These are phyloP conservation scores for Notolepis coatsorum DNA, from an alignment of 2,797 vertebrate species.

Conservation along the genomic window DNA sequence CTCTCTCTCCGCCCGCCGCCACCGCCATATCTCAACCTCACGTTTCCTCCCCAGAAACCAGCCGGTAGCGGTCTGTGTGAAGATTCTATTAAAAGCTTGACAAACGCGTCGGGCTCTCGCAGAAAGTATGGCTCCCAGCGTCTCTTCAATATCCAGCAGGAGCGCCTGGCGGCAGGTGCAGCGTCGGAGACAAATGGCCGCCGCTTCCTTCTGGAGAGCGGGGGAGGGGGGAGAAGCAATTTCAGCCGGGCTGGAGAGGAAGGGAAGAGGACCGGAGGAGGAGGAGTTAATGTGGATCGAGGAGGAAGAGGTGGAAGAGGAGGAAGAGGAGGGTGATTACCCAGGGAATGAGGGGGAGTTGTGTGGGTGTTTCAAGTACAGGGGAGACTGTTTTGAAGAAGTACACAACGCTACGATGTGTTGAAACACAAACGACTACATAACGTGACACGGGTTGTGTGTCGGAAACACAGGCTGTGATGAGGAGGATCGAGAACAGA, in stretches of 20 bases:
- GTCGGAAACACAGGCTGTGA: too few species aligned
- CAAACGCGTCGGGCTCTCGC: constrained; percentile 48
- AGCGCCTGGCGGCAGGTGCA: constrained; percentile 60
- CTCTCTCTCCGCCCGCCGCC: not conserved
- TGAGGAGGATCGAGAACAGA: too few species aligned
- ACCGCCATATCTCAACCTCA: not conserved
- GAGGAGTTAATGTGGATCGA: constrained; percentile 6
- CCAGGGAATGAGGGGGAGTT: too few species aligned
- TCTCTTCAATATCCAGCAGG: constrained; percentile 65
- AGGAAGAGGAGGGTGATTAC: too few species aligned
- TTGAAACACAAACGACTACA: too few species aligned
- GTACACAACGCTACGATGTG: too few species aligned
- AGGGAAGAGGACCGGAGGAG: constrained; percentile 32
- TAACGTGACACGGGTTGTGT: too few species aligned
- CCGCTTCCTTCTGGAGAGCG: constrained; percentile 53
- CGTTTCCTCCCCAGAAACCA: constrained; percentile 13
- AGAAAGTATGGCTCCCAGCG: constrained; percentile 46
- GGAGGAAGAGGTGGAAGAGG: constrained; percentile 29
- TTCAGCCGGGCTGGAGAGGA: constrained; percentile 36
- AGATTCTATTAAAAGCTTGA: constrained; percentile 61
- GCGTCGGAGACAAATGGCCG: constrained; percentile 67
- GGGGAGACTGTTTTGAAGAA: too few species aligned
- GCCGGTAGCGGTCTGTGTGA: constrained; percentile 20
- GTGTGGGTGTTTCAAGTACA: too few species aligned
- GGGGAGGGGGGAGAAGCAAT: constrained; percentile 49